phyloP scores from a whole-genome alignment of 2,888 invertebrate species.

The Vesta saturnalis region DNA sequence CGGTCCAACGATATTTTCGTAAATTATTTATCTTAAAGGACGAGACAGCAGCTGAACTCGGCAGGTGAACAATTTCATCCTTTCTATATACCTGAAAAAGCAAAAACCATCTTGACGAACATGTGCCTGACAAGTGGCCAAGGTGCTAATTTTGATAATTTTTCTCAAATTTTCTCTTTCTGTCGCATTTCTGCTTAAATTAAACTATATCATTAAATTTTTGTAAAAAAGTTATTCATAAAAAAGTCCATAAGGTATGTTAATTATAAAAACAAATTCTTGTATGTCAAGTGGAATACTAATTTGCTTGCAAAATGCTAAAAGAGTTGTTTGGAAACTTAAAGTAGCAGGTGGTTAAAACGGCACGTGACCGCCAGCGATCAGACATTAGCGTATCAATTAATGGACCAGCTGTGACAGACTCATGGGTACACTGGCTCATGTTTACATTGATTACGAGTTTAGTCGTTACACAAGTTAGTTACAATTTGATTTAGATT shows the following conservation, averaged over 20 bases:
- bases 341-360: constrained; percentile 32
- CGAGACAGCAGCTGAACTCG: constrained; percentile 25
- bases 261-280: constrained; percentile 10
- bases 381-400: constrained; percentile 56
- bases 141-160: constrained; percentile 40
- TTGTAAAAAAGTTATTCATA: background rate
- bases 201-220: constrained; percentile 11
- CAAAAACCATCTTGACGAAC: constrained; percentile 20
- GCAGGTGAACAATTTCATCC: constrained; percentile 29
- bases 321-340: constrained; percentile 29
- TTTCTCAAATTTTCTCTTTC: constrained; percentile 38
- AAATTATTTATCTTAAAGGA: constrained; percentile 24
- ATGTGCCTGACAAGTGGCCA: constrained; percentile 27
- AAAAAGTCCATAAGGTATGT: constrained; percentile 22
- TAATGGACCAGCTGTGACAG: constrained; percentile 60
- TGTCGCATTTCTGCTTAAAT: constrained; percentile 39
- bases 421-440: constrained; percentile 62
- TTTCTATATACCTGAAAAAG: constrained; percentile 27
- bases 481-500: constrained; percentile 23
- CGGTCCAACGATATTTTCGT: constrained; percentile 4
- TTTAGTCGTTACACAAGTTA: constrained; percentile 27
- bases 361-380: constrained; percentile 52
- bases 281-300: background rate
- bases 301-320: constrained; percentile 12
- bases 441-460: constrained; percentile 47